Evolutionary conservation across 1,140 invertebrate species (phyloP), one percentile per base, ranked within the genome.

Genomic region (Aphelenchoides fujianensis): DNA sequence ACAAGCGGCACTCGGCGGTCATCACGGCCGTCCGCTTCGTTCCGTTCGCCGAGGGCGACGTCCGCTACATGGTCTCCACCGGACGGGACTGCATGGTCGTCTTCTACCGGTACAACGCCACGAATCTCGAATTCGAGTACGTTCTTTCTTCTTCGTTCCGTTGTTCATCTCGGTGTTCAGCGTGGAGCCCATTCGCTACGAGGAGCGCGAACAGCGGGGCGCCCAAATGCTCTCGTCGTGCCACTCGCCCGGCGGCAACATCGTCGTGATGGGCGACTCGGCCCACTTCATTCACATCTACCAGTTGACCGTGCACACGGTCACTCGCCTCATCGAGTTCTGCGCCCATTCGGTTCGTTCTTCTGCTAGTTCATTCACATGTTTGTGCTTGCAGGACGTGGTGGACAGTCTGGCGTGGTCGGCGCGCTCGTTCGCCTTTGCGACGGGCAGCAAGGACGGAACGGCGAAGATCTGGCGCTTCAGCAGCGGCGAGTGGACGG

Each of bases 381-480:
- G 64, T 75, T n/a, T n/a, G 23, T 63, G n/a, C n/a, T n/a, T n/a
- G n/a, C n/a, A 88, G 86, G 95, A 98, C 85, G 90, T 92, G 27
- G 95, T 99, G 1, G 96, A 98, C 86, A 95, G 92, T 66, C 91
- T 99, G 71, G 91, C 93, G 74, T 98, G 96, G 92, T 91, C 93
- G 59, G 91, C 97, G 85, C 86, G 86, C 32, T 23, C 53, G 16
- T 66, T 66, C 12, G 34, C 19, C 34, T 97, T 98, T 86, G 89
- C 97, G 54, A 97, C 93, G 48, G 96, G 96, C 12, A 93, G 92
- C 75, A 95, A 95, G 86, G 96, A 98, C 88, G 96, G 96, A 5
- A 93, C 91, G 2, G 95, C 94, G 0, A 89, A 92, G 76, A 90
- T 98, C 64, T 98, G 96, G 95, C 88, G 90, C 70, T 94, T 92